phyloP scores from a whole-genome alignment of 2,113 vertebrate genomes.

The Fukomys damarensis region DNA sequence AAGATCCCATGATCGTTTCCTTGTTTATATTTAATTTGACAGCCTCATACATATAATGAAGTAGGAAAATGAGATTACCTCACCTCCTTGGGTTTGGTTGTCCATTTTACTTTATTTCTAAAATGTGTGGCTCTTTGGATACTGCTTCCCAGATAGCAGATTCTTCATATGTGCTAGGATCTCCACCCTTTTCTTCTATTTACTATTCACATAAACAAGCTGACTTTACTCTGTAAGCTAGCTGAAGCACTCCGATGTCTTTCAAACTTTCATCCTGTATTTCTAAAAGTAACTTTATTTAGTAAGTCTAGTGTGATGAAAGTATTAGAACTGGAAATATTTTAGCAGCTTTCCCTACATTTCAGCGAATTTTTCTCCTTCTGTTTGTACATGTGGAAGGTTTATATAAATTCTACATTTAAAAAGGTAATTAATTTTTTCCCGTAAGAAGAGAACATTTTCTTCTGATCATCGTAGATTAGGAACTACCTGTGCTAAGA shows the following conservation, averaged over 20 bases:
- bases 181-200: background rate
- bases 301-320: background rate
- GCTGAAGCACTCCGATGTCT: background rate
- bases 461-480: background rate
- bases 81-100: background rate
- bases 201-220: background rate
- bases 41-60: background rate
- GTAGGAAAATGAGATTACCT: background rate
- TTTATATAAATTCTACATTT: background rate
- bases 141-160: background rate
- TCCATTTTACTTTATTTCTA: slow-evolving; percentile 20
- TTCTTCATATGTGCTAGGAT: background rate
- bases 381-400: background rate
- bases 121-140: background rate
- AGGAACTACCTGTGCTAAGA: background rate
- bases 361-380: slow-evolving; percentile 6
- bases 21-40: slow-evolving; percentile 62
- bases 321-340: background rate
- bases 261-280: background rate
- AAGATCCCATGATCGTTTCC: slow-evolving; percentile 75
- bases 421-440: background rate
- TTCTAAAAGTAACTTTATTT: slow-evolving; percentile 50
- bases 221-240: background rate
- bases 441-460: background rate
- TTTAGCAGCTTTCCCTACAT: background rate